Percentiles rank a stretch among this genome's conserved stretches.
phyloP scores from a whole-genome alignment of 2,888 invertebrate species.

The Rotaria magnacalcarata region DNA sequence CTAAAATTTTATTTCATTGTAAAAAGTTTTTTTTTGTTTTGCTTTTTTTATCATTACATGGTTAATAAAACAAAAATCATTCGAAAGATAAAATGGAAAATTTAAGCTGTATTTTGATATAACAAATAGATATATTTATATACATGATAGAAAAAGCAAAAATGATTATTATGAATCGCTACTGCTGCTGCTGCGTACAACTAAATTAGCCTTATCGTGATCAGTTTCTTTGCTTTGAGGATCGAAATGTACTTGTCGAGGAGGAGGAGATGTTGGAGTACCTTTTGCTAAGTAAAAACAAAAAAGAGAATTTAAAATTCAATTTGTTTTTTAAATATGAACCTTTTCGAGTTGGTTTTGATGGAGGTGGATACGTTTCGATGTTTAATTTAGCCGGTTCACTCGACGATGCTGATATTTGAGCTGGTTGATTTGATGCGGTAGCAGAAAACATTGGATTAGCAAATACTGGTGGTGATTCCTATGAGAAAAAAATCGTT shows the following conservation, averaged over 20 bases:
- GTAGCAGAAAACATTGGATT: constrained; percentile 23
- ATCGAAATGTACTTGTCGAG: not conserved
- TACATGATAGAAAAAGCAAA: not conserved
- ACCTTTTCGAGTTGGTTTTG: constrained; percentile 36
- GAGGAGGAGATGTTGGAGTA: not conserved
- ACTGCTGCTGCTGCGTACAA: not conserved
- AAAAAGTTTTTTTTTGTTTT: not conserved
- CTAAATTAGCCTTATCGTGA: constrained; percentile 32
- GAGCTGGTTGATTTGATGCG: not conserved
- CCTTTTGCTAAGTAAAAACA: not conserved
- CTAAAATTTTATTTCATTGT: not conserved
- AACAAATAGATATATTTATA: constrained; percentile 13
- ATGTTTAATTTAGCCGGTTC: constrained; percentile 20
- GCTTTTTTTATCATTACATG: not conserved
- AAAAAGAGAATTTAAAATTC: not conserved
- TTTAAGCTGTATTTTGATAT: not conserved
- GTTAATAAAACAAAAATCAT: not conserved
- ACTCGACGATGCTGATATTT: not conserved
- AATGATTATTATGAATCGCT: not conserved
- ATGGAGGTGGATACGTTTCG: constrained; percentile 51
- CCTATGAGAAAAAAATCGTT: not conserved
- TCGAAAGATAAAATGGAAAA: not conserved
- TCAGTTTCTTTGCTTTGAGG: constrained; percentile 31
- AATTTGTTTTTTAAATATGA: not conserved
- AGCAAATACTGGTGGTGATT: not conserved